Evolutionary conservation across 2,797 vertebrate species (phyloP).

Genomic region (Paramormyrops hopkinsi): DNA sequence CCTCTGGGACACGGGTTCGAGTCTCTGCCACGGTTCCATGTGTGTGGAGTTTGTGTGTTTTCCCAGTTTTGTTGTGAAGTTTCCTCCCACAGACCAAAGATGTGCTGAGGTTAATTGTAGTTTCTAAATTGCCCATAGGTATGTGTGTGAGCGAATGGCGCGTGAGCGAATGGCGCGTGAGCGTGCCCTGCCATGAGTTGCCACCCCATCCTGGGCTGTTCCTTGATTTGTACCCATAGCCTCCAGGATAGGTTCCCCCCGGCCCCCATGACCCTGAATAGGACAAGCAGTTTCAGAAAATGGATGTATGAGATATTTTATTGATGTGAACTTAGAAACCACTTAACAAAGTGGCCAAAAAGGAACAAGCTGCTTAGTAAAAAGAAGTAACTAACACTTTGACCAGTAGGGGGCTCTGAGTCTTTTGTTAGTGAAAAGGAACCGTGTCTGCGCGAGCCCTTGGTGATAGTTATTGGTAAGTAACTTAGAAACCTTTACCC

Average conservation of each 20-base stretch:
- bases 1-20: background rate
- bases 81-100: background rate
- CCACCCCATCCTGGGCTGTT: background rate
- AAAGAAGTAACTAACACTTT: background rate
- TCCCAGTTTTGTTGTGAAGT: background rate
- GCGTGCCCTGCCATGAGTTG: background rate
- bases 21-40: background rate
- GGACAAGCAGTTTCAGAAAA: background rate
- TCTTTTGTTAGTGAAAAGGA: background rate
- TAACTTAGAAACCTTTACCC: background rate
- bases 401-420: background rate
- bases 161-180: background rate
- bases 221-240: background rate
- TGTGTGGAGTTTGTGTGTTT: background rate
- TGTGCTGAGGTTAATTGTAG: background rate
- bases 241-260: background rate
- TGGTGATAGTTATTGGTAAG: background rate
- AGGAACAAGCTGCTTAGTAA: background rate
- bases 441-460: background rate
- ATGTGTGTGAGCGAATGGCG: background rate
- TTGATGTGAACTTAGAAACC: background rate
- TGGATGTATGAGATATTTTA: background rate
- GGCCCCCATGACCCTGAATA: too few relatives aligned
- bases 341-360: background rate
- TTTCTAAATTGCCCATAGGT: background rate